Base-by-base conservation (phyloP, 2,888 invertebrate species). In the Stenichneumon culpator region DNA sequence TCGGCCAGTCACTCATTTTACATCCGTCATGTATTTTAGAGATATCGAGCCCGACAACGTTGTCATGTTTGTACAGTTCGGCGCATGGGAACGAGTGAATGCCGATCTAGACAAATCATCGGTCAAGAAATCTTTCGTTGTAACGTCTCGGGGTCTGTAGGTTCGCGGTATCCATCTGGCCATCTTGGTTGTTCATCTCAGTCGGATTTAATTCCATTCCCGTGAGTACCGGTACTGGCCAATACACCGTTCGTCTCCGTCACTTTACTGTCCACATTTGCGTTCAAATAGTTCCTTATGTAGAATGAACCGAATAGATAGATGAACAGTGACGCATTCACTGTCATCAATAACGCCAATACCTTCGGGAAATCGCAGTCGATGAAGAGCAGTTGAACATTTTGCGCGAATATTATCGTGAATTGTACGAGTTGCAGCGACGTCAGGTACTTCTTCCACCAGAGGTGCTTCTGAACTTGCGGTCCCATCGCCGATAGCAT, bases 371-470 rank as follows among this genome's bases (percentile, higher is more conserved):
- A 96, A 91, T 87, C 75, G 73, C 92, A 92, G 2, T 68, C 89
- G 86, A 95, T 95, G 88, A 95, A 94, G 90, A 97, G 96, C 6
- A 97, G 95, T 88, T 94, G 94, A 75, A 95, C 93, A 89, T 96
- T 96, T 93, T 97, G 97, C 79, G 96, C 95, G 92, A 97, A 95
- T 91, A 97, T 96, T 63, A 97, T 96, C 90, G 95, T 94, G 93
- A 97, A 97, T 94, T 97, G 97, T 94, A 98, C 97, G 94, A 99
- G 95, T 94, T 99, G 99, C 91, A 98, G 94, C 75, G 96, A 95
- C 4, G 99, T 99, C 91, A 99, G 96, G 93, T 99, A 97, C 90
- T 96, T 97, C 94, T 99, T 99, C 99, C 99, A 99, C 98, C 98
- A 99, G 25, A 99, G 94, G 92, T 97, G 98, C 92, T 98, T 98